Base-by-base conservation (phyloP, 1,140 invertebrate genomes). In the Aethina tumida region DNA sequence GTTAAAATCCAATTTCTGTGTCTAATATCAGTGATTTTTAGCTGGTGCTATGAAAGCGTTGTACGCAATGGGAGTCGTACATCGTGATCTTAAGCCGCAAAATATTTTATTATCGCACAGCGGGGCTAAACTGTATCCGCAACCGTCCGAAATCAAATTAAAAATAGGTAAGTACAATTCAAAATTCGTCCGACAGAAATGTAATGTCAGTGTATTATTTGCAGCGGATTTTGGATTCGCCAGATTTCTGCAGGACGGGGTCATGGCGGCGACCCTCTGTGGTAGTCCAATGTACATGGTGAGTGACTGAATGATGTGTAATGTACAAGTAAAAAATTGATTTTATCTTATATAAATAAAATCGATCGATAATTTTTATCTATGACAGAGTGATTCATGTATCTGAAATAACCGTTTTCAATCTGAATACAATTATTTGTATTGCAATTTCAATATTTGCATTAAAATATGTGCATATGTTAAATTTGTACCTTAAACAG, bases 231-330 rank as follows among this genome's bases (percentile, higher is more conserved):
- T 99, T 75, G 97, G 97, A 12, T 99, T 99, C 70, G 97, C 97
- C 17, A 73, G 97, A 58, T 98, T 98, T 66, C 67, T 99, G 5
- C 83, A 94, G 66, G 96, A 99, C 64, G 97, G 96, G 30, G 92
- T 95, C 10, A 99, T 99, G 97, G 97, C 97, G 28, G 95, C 92
- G 29, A 99, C 97, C 20, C 67, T 99, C 2, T 99, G 97, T 66
- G 97, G 96, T 12, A 99, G 95, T 20, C 97, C 97, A 2, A 99
- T 99, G 95, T 99, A 99, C 57, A 99, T 99, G 96, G 86, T 87
- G 61, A 63, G 61, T 58, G n/a, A n/a, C n/a, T n/a, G n/a, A n/a
- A n/a, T n/a, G n/a, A n/a, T n/a, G n/a, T n/a, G n/a, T n/a, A n/a
- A n/a, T n/a, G n/a, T n/a, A n/a, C n/a, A n/a, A n/a, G n/a, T n/a